These are phyloP conservation scores for Eilema caniola DNA, from an alignment of 2,888 invertebrate species.

Conservation along the genomic window DNA sequence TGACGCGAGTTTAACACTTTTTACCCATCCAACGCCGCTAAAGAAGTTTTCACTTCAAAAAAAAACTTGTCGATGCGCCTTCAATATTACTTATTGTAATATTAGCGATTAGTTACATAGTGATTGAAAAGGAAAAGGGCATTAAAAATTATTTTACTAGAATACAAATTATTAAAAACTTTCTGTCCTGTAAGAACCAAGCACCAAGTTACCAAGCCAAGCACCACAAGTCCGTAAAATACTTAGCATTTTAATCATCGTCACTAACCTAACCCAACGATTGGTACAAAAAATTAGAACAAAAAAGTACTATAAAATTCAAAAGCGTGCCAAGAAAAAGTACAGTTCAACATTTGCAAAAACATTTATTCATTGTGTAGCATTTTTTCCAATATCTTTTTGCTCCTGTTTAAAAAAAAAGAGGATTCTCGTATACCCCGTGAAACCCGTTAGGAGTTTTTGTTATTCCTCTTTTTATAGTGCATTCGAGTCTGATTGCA, in stretches of 20 bases:
- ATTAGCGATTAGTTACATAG: too few species aligned
- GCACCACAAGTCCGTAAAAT: constrained; percentile 3
- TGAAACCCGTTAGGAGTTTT: constrained; percentile 81
- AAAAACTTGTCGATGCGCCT: too few species aligned
- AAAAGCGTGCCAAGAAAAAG: constrained; percentile 83
- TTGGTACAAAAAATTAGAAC: constrained; percentile 58
- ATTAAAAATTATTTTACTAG: background rate
- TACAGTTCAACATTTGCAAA: constrained; percentile 78
- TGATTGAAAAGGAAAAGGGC: too few species aligned
- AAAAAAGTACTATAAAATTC: constrained; percentile 49
- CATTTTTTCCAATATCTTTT: constrained; percentile 74
- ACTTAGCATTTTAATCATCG: constrained; percentile 48
- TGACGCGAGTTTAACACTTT: too few species aligned
- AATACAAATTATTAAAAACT: background rate
- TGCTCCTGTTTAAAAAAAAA: constrained; percentile 74
- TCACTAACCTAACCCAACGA: constrained; percentile 69
- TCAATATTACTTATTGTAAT: too few species aligned
- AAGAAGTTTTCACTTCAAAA: too few species aligned
- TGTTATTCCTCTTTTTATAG: constrained; percentile 54
- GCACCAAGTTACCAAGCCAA: background rate
- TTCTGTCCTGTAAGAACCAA: background rate
- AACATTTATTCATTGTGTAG: constrained; percentile 76
- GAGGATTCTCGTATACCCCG: constrained; percentile 61
- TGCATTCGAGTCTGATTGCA: constrained; percentile 49
- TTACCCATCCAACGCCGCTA: too few species aligned